These are phyloP conservation scores for Hippocampus guttulatus DNA, from an alignment of 2,113 vertebrate species.

Conservation along the genomic window DNA sequence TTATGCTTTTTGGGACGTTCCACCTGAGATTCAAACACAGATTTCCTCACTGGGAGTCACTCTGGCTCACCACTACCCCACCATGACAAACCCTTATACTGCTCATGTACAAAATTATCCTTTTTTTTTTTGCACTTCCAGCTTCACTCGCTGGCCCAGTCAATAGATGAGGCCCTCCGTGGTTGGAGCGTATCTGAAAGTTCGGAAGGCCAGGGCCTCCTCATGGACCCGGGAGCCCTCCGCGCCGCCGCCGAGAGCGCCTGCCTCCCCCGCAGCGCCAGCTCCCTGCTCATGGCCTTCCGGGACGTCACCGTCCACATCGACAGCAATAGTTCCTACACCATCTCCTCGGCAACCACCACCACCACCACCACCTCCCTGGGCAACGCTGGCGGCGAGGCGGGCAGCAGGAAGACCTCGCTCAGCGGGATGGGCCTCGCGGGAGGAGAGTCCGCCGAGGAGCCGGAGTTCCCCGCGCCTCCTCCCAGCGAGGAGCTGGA, in stretches of 20 bases:
- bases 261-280: slow-evolving; percentile 80
- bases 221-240: slow-evolving; percentile 65
- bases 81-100: background rate
- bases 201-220: slow-evolving; percentile 67
- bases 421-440: slow-evolving; percentile 38
- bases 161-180: slow-evolving; percentile 94
- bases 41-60: background rate
- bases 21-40: background rate
- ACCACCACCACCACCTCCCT: slow-evolving; percentile 84
- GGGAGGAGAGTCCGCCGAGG: slow-evolving; percentile 41
- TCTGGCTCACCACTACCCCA: background rate
- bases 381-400: slow-evolving; percentile 78
- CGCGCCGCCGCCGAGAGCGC: slow-evolving; percentile 75
- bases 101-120: background rate
- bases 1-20: background rate
- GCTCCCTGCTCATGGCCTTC: slow-evolving; percentile 98
- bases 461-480: slow-evolving; percentile 72
- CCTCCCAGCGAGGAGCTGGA: slow-evolving; percentile 71
- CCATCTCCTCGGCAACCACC: slow-evolving; percentile 85
- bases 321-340: slow-evolving; percentile 90
- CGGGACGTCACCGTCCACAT: slow-evolving; percentile 96
- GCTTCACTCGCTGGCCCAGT: slow-evolving; percentile 94
- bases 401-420: slow-evolving; percentile 59
- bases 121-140: slow-evolving; percentile 52
- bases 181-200: slow-evolving; percentile 88